These are phyloP conservation scores for Gobio occitaniae DNA, from an alignment of 2,797 vertebrate species.

Conservation along the genomic window DNA sequence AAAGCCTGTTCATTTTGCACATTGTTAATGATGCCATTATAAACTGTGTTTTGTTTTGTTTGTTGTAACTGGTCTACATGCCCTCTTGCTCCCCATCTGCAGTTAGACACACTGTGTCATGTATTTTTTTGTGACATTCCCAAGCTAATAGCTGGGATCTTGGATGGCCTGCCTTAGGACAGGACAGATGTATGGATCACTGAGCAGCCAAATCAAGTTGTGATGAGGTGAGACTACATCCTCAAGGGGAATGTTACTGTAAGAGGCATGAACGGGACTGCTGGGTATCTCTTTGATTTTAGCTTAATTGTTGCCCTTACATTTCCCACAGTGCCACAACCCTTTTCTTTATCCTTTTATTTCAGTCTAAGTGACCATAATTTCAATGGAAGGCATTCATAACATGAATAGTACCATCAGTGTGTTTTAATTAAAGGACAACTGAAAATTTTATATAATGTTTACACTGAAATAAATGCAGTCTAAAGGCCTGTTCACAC, in stretches of 20 bases:
- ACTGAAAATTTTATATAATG: neutral
- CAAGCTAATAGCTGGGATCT: conserved; percentile 45
- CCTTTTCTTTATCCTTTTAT: conserved; percentile 1
- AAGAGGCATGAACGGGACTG: conserved; percentile 18
- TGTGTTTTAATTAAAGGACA: conserved; percentile 41
- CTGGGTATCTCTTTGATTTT: conserved; percentile 42
- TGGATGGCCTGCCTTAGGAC: conserved; percentile 61
- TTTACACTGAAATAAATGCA: neutral
- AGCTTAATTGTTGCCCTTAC: conserved; percentile 38
- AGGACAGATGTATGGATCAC: conserved; percentile 57
- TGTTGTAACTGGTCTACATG: conserved; percentile 3
- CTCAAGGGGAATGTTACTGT: conserved; percentile 46
- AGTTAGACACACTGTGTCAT: conserved; percentile 19
- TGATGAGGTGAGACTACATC: conserved; percentile 36
- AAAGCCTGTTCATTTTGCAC: conserved; percentile 21
- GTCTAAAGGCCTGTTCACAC: too few species aligned
- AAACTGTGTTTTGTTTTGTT: conserved; percentile 9
- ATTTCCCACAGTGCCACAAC: conserved; percentile 22
- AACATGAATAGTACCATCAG: neutral
- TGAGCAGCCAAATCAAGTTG: conserved; percentile 60
- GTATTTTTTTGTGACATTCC: conserved; percentile 48
- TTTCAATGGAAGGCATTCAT: neutral
- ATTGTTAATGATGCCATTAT: conserved; percentile 1
- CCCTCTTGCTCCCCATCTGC: conserved; percentile 13
- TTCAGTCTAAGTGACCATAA: conserved; percentile 31